A percentile compares a stretch with the other conserved stretches of the same genome.
phyloP scores from a whole-genome alignment of 2,113 vertebrate species.

The Epinephelus fuscoguttatus region DNA sequence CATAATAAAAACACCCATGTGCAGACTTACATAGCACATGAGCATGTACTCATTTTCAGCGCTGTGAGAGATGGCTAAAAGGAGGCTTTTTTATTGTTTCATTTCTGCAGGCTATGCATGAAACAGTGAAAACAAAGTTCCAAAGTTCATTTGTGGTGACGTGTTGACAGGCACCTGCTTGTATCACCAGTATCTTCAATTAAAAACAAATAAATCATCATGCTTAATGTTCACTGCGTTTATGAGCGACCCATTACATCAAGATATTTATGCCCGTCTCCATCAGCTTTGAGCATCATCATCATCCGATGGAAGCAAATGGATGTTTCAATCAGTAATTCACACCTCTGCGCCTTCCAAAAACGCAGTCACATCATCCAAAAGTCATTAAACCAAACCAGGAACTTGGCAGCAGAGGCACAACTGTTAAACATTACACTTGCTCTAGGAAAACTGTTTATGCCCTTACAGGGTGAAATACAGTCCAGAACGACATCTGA shows the following conservation, averaged over 20 bases:
- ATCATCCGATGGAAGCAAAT: slow-evolving; percentile 56
- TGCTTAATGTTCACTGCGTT: slow-evolving; percentile 37
- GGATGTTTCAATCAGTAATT: slow-evolving; percentile 63
- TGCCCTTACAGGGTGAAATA: slow-evolving; percentile 63
- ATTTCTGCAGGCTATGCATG: neutral
- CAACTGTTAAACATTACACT: slow-evolving; percentile 59
- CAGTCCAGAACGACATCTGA: slow-evolving; percentile 57
- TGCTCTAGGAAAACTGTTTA: slow-evolving; percentile 53
- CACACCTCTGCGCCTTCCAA: slow-evolving; percentile 55
- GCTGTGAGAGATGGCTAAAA: neutral
- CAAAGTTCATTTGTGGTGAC: slow-evolving; percentile 14
- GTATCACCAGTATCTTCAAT: slow-evolving; percentile 27
- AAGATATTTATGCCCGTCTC: slow-evolving; percentile 55
- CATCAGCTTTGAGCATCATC: slow-evolving; percentile 55
- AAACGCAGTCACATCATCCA: slow-evolving; percentile 57
- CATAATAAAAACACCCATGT: slow-evolving; percentile 38
- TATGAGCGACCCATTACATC: slow-evolving; percentile 56
- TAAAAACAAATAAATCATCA: slow-evolving; percentile 68
- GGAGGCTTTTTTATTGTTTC: slow-evolving; percentile 4
- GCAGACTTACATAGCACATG: slow-evolving; percentile 49
- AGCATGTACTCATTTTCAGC: neutral
- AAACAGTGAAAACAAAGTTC: slow-evolving; percentile 13
- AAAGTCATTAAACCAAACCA: slow-evolving; percentile 67
- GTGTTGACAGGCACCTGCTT: slow-evolving; percentile 17
- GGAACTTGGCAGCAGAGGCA: slow-evolving; percentile 43